Conservation (phyloP, 2,797 vertebrate species). For the Myiotriccus ornatus region DNA sequence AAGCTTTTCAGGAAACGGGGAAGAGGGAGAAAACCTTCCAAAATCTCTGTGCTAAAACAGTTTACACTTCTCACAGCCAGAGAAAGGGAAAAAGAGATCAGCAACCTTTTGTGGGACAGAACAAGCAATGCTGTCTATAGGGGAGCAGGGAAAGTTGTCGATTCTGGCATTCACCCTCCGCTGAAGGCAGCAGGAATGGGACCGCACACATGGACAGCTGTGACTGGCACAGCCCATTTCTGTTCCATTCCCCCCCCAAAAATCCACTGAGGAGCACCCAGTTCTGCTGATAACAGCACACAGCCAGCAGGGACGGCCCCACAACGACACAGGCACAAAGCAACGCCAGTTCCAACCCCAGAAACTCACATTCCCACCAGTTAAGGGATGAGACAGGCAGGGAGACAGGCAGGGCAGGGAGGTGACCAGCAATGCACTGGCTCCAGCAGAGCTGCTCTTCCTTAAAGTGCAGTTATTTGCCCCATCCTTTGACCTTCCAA, state of each 20-base stretch:
- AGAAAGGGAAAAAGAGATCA: background rate
- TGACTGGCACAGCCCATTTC: background rate
- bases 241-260: background rate
- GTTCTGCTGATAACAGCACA: background rate
- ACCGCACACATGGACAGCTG: background rate
- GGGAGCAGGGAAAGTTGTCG: background rate
- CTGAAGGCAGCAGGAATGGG: background rate
- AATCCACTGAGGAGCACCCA: background rate
- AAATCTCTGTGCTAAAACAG: background rate
- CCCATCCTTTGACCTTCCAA: background rate
- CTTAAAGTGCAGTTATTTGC: background rate
- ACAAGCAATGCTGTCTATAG: background rate
- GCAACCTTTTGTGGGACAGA: background rate
- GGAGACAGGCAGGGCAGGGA: background rate
- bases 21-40: slow-evolving; percentile 25
- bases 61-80: background rate
- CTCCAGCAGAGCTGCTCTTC: background rate
- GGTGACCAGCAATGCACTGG: background rate
- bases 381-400: background rate
- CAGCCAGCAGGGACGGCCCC: background rate
- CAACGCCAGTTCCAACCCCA: background rate
- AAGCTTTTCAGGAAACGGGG: slow-evolving; percentile 48
- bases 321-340: rapidly evolving
- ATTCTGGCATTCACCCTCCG: background rate
- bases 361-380: background rate